phyloP scores from a whole-genome alignment of 2,113 vertebrate genomes.

The Chrysemys picta region DNA sequence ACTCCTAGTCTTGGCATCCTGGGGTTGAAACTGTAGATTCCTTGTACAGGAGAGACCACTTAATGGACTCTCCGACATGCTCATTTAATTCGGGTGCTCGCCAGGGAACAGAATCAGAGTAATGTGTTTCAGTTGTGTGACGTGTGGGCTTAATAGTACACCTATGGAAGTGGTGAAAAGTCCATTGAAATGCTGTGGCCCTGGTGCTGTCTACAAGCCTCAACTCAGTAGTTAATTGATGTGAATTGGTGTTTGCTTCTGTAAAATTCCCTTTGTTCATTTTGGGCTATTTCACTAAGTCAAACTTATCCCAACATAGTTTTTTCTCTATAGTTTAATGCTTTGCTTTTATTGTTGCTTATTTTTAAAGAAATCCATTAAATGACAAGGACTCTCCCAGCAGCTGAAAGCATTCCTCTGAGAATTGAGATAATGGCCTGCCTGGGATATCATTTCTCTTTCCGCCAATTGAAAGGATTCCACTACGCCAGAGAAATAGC shows the following conservation, averaged over 20 bases:
- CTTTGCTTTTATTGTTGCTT: not conserved
- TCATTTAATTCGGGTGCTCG: not conserved
- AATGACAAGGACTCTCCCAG: not conserved
- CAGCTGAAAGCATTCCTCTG: not conserved
- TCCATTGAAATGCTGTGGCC: not conserved
- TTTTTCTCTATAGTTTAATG: not conserved
- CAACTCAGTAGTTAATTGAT: not conserved
- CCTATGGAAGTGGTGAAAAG: not conserved
- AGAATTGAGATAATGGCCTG: not conserved
- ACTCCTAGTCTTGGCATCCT: not conserved
- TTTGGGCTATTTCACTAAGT: not conserved
- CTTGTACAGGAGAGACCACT: not conserved
- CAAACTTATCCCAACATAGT: accelerated
- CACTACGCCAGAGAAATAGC: not conserved
- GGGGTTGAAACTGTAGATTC: not conserved
- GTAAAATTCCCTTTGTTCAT: not conserved
- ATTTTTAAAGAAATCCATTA: not conserved
- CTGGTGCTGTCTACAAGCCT: not conserved
- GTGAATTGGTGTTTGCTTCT: not conserved
- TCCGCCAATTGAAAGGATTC: constrained; percentile 35
- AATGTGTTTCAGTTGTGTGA: not conserved
- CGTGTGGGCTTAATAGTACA: not conserved
- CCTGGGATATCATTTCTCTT: constrained; percentile 30
- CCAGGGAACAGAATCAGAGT: not conserved
- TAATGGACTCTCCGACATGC: not conserved